Evolutionary conservation across 1,140 invertebrate species (phyloP), one percentile per base, ranked within the genome.

Genomic region (Drosophila teissieri): DNA sequence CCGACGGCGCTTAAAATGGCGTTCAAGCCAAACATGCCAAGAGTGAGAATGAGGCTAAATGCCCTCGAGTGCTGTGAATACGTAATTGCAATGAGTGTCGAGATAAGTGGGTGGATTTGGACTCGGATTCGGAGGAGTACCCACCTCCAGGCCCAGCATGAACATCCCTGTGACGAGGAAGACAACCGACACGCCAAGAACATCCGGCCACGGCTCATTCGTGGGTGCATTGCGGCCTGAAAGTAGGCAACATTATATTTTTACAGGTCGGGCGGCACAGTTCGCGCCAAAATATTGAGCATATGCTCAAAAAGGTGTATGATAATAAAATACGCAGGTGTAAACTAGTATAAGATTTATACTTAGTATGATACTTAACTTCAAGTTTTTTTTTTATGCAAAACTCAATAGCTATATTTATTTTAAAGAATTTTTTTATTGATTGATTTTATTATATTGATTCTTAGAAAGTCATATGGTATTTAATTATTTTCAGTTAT

Each of bases 151-250:
- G 15, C 95, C 95, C 76, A 95, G 93, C 94, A 95, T 95, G 78
- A 95, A 95, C 93, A 95, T 94, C 52, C 94, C 93, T 6, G 94
- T 95, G 3, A 95, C 94, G 2, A 95, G 92, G 77, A 95, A 93
- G 3, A 95, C 94, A 12, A 95, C 94, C 0, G 94, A 94, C 6
- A 95, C 94, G n/a, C 95, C 95, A 17, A 95, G 78, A 1, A 95
- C 94, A 92, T 96, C 95, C 46, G 95, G 95, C 94, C 95, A 95
- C 4, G 95, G 94, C 83, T 95, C 95, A 3, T 94, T 94, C 14
- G 92, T 78, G 6, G 93, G 92, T 57, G 92, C 88, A 61, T 92
- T 92, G 53, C 94, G 86, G n/a, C 94, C 93, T 91, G 45, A 80
- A 89, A 84, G 80, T 80, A 89, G 45, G 80, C 84, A 89, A 63